A percentile compares a stretch with the other conserved stretches of the same genome.
phyloP scores from a whole-genome alignment of 2,113 vertebrate species.

The Tamias sibiricus region DNA sequence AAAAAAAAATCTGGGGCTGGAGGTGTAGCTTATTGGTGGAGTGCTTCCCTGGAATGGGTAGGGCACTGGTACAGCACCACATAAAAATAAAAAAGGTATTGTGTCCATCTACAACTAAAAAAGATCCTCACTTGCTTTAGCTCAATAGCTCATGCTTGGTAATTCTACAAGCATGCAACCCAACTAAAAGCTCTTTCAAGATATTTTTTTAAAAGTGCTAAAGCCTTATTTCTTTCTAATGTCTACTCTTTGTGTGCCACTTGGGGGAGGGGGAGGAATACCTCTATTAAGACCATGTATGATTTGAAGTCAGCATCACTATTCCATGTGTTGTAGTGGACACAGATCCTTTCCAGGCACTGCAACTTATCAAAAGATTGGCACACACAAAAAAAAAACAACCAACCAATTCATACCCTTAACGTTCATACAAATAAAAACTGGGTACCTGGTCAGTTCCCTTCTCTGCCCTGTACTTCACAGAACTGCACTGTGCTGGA shows the following conservation, averaged over 20 bases:
- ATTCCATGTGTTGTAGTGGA: background rate
- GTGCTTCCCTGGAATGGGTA: too few relatives aligned
- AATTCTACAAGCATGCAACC: conserved; percentile 25
- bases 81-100: too few relatives aligned
- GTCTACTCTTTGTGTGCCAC: background rate
- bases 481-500: background rate
- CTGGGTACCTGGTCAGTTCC: background rate
- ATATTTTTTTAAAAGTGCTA: background rate
- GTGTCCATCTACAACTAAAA: background rate
- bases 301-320: background rate
- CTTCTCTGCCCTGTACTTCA: background rate
- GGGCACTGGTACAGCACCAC: too few relatives aligned
- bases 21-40: too few relatives aligned
- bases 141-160: background rate
- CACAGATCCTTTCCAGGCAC: background rate
- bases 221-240: background rate
- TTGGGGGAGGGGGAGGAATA: background rate
- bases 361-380: background rate
- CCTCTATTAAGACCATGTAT: background rate
- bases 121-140: background rate
- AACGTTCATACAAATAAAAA: background rate
- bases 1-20: too few relatives aligned
- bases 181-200: background rate
- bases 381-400: background rate
- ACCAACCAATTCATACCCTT: background rate